Conservation (phyloP, 1,140 invertebrate species). For the Cataglyphis hispanica region DNA sequence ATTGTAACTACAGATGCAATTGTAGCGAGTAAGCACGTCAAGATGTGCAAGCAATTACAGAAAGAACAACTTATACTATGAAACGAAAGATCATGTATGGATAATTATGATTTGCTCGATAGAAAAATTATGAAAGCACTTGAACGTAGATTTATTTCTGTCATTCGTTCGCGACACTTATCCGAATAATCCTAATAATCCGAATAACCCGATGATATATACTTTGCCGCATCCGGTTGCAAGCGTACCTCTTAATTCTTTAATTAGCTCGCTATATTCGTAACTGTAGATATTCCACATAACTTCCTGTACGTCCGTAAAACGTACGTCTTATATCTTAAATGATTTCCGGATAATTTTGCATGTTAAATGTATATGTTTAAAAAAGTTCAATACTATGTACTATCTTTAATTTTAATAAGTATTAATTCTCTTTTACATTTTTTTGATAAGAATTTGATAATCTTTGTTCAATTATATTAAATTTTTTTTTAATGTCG, state of each 20-base stretch:
- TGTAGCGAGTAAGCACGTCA: too few species aligned
- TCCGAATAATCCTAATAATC: constrained; percentile 39
- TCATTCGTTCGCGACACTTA: constrained; percentile 28
- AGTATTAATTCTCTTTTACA: neutral
- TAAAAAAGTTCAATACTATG: neutral
- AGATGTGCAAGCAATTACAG: neutral
- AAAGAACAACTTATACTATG: neutral
- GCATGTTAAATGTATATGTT: neutral
- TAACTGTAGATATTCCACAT: neutral
- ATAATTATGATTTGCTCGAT: constrained; percentile 32
- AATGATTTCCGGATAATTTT: neutral
- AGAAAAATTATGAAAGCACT: constrained; percentile 45
- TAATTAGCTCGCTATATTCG: constrained; percentile 39
- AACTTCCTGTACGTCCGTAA: neutral
- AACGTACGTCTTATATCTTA: neutral
- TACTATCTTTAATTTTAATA: neutral
- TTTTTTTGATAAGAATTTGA: neutral
- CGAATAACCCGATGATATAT: constrained; percentile 7
- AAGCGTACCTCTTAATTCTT: neutral
- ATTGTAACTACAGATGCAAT: neutral
- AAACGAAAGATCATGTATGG: constrained; percentile 12
- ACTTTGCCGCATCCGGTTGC: constrained; percentile 15
- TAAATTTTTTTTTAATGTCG: neutral
- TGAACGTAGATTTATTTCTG: constrained; percentile 26
- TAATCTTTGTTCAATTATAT: neutral